Evolutionary conservation across 2,888 invertebrate species (phyloP), one percentile per base, ranked within the genome.

Genomic region (Tuberolachnus salignus): DNA sequence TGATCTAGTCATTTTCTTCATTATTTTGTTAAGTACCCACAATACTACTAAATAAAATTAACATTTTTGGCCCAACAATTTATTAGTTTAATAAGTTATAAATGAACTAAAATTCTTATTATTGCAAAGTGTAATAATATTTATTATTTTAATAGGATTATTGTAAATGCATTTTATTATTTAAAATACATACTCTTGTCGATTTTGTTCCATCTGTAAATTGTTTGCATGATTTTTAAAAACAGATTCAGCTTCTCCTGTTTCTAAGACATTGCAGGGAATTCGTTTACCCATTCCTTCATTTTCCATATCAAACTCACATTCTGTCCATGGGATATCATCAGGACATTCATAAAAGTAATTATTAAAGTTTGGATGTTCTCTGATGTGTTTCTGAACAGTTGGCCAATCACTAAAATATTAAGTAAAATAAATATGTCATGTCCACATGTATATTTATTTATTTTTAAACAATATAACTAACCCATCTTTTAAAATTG

Each of bases 151-250:
- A n/a, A n/a, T n/a, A n/a, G n/a, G n/a, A n/a, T n/a, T n/a, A n/a
- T n/a, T n/a, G n/a, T n/a, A n/a, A n/a, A n/a, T n/a, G n/a, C n/a
- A n/a, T n/a, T n/a, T n/a, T n/a, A n/a, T n/a, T n/a, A n/a, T n/a
- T n/a, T n/a, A n/a, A 34, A n/a, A 61, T 66, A 89, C 93, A 90
- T 87, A 96, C 95, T 97, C 96, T 84, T 93, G 90, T 85, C 95
- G 91, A 84, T 94, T 92, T 84, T 95, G 94, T 85, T 96, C 95
- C 84, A 94, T 94, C 84, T 97, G 95, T 80, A 98, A 89, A 80
- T 94, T 92, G 85, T 94, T 95, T 78, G 96, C 90, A 86, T 94
- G 95, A 83, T 94, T 94, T 84, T 94, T 92, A 87, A 94, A 98
- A 21, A 95, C 94, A 6, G 92, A 92, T 84, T 97, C 96, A 0